These are phyloP conservation scores for Corythaeola cristata DNA, from an alignment of 2,113 vertebrate species.

Conservation along the genomic window DNA sequence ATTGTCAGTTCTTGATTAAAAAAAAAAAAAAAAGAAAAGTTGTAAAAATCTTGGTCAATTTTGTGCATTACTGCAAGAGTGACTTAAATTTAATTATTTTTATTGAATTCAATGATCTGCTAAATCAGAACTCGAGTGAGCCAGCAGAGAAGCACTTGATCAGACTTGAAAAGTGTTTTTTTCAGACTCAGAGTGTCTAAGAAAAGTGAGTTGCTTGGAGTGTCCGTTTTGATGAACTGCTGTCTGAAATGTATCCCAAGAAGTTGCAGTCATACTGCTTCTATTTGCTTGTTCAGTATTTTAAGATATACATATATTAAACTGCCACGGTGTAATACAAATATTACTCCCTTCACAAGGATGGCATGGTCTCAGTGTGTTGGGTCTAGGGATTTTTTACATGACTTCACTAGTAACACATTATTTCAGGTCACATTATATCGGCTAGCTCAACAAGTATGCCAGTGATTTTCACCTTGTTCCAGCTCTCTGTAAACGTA, in stretches of 20 bases:
- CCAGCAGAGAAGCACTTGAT: not conserved
- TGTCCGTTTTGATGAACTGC: not conserved
- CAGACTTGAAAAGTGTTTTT: not conserved
- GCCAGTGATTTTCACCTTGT: conserved; percentile 55
- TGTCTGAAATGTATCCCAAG: not conserved
- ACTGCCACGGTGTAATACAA: not conserved
- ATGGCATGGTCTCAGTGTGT: not conserved
- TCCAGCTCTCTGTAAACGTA: conserved; percentile 17
- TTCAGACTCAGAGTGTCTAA: not conserved
- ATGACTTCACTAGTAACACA: conserved; percentile 40
- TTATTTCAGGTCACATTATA: conserved; percentile 57
- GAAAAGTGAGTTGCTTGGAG: not conserved
- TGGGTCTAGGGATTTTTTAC: conserved; percentile 33
- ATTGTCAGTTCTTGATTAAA: not conserved
- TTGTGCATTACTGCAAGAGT: not conserved
- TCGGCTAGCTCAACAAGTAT: conserved; percentile 41
- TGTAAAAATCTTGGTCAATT: not conserved
- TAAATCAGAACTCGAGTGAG: not conserved
- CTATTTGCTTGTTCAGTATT: not conserved
- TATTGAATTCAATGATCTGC: not conserved
- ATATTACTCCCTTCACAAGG: not conserved
- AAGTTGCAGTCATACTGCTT: not conserved
- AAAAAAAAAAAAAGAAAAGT: not conserved
- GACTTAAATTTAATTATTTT: not conserved
- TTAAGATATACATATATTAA: not conserved